Percentiles rank a stretch among this genome's conserved stretches.
phyloP scores from a whole-genome alignment of 2,888 invertebrate genomes.

The Sesia bembeciformis region DNA sequence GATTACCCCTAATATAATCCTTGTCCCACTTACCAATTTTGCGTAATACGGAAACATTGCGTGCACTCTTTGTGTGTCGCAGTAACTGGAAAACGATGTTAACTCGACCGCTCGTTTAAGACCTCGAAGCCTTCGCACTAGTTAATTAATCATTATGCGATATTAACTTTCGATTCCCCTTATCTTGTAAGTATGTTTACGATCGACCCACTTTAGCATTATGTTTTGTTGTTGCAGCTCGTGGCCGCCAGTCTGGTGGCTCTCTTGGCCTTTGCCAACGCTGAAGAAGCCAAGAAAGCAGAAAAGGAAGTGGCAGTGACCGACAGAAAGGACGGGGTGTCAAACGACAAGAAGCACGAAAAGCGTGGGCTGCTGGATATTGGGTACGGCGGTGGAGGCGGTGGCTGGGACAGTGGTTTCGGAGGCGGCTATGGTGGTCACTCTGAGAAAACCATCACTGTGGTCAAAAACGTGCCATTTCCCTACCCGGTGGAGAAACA shows the following conservation, averaged over 20 bases:
- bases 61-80: conserved; percentile 29
- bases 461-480: conserved; percentile 82
- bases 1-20: conserved; percentile 20
- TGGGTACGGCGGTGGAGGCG: conserved; percentile 64
- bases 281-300: conserved; percentile 74
- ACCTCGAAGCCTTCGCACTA: conserved; percentile 25
- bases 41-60: conserved; percentile 48
- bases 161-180: conserved; percentile 29
- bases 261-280: conserved; percentile 73
- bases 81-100: conserved; percentile 18
- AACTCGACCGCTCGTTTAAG: conserved; percentile 34
- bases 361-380: conserved; percentile 80
- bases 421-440: conserved; percentile 48
- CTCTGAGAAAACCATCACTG: conserved; percentile 79
- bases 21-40: conserved; percentile 31
- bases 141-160: conserved; percentile 28
- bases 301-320: conserved; percentile 73
- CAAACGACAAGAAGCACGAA: conserved; percentile 80
- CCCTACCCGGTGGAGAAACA: conserved; percentile 84
- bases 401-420: conserved; percentile 30
- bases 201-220: conserved; percentile 18
- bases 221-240: conserved; percentile 45
- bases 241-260: conserved; percentile 78
- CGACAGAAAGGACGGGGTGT: conserved; percentile 67
- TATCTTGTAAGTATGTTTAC: conserved; percentile 16